These are phyloP conservation scores for Cheirogaleus medius DNA, from an alignment of 2,113 vertebrate species.

Conservation along the genomic window DNA sequence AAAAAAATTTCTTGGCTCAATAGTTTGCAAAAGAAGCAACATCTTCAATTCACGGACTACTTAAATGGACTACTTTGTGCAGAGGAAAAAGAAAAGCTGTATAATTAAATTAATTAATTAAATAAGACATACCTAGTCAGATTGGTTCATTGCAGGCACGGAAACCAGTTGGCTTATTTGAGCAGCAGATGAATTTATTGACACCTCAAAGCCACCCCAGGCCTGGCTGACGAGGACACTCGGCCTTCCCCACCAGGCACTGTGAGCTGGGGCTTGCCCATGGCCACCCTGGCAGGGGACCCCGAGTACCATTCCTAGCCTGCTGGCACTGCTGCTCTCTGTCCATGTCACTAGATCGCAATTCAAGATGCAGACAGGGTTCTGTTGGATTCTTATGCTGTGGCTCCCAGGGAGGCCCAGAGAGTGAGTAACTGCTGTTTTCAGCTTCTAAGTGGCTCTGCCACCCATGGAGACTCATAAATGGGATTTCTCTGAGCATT, in stretches of 20 bases:
- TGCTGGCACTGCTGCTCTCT: background rate
- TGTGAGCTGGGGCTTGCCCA: background rate
- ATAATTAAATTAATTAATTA: background rate
- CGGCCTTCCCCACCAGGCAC: rapidly evolving
- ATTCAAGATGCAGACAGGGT: background rate
- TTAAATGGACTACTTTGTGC: background rate
- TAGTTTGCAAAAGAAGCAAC: background rate
- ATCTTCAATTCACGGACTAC: background rate
- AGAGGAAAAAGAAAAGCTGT: background rate
- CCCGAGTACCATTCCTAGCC: background rate
- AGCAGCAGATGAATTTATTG: background rate
- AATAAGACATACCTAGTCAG: background rate
- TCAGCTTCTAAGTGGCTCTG: background rate
- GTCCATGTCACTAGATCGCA: background rate
- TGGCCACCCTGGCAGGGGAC: rapidly evolving
- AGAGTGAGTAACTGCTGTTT: too few species aligned
- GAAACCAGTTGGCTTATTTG: background rate
- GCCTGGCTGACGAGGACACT: background rate
- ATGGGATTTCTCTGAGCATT: background rate
- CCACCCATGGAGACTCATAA: background rate
- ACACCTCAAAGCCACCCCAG: background rate
- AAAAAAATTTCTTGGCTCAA: background rate
- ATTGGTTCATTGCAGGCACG: background rate
- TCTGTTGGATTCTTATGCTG: background rate
- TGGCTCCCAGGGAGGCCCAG: background rate